Conservation (phyloP, 2,113 vertebrate species). For the Agelaius phoeniceus region DNA sequence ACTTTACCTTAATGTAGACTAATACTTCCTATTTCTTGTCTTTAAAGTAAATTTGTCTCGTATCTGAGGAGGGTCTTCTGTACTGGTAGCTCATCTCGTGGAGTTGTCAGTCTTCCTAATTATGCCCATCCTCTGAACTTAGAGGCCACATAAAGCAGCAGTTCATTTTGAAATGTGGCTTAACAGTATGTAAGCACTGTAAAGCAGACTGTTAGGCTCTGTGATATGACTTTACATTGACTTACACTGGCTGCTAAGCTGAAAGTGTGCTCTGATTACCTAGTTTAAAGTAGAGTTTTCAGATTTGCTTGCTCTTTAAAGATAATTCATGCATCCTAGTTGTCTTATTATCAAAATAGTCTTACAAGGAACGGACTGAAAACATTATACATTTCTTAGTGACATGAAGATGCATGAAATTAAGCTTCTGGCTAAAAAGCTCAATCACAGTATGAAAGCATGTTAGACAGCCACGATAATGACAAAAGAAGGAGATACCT, state of each 20-base stretch:
- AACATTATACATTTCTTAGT: background rate
- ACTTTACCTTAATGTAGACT: background rate
- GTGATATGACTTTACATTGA: background rate
- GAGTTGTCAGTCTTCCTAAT: background rate
- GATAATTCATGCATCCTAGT: background rate
- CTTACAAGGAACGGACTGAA: background rate
- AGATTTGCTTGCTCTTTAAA: background rate
- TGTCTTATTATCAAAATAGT: background rate
- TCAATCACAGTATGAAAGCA: fast-evolving
- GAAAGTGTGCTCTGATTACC: background rate
- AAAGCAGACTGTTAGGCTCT: background rate
- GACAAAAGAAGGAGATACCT: background rate
- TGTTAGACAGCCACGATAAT: background rate
- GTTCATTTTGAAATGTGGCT: background rate
- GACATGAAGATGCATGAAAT: background rate
- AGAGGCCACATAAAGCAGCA: background rate
- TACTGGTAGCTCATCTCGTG: background rate
- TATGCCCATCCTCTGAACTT: background rate
- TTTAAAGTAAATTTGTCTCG: background rate
- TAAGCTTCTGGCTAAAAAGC: background rate
- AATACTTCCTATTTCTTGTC: background rate
- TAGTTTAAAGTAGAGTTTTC: background rate
- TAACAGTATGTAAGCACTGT: background rate
- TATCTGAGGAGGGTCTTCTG: background rate
- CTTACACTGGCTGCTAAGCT: background rate